Base-by-base conservation (phyloP, 2,888 invertebrate genomes). In the Lissocephala sabroskyi region DNA sequence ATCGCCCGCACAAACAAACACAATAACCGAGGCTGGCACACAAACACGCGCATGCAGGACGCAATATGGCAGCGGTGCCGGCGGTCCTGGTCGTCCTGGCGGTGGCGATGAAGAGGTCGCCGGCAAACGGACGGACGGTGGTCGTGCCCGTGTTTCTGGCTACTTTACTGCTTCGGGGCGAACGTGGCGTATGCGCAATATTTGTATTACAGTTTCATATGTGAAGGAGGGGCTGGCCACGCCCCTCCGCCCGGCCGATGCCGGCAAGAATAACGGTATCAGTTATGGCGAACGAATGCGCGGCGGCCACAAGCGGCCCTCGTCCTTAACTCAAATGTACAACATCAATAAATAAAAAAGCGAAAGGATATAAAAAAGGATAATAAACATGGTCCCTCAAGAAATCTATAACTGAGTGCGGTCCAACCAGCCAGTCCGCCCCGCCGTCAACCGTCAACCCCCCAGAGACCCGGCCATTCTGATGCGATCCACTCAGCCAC, bases 281-380 rank as follows among this genome's bases (percentile, higher is more conserved):
- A 66, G 68, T 75, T 68, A 68, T 68, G 68, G 68, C 76, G 60
- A 68, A 78, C 76, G 79, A 68, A 78, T 75, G 68, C 73, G 79
- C 53, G 66, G 73, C n/a, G n/a, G n/a, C n/a, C n/a, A n/a, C n/a
- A n/a, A n/a, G n/a, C 59, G 52, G 79, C 60, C 52, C 36, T 59
- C 57, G 73, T 68, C 73, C 68, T 68, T 68, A 68, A 68, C 68
- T 68, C 68, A 68, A 75, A 75, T 78, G 68, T 68, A 78, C 68
- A 68, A 63, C 79, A 68, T 68, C 79, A 78, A 68, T 78, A 68
- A 68, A 68, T 68, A 68, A 78, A 66, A 77, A n/a, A n/a, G n/a
- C n/a, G n/a, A n/a, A n/a, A n/a, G n/a, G n/a, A n/a, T n/a, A n/a
- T n/a, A n/a, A n/a, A 66, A 70, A 73, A 65, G 77, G 77, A 73